phyloP scores from a whole-genome alignment of 2,888 invertebrate species.

The Athetis lepigone region DNA sequence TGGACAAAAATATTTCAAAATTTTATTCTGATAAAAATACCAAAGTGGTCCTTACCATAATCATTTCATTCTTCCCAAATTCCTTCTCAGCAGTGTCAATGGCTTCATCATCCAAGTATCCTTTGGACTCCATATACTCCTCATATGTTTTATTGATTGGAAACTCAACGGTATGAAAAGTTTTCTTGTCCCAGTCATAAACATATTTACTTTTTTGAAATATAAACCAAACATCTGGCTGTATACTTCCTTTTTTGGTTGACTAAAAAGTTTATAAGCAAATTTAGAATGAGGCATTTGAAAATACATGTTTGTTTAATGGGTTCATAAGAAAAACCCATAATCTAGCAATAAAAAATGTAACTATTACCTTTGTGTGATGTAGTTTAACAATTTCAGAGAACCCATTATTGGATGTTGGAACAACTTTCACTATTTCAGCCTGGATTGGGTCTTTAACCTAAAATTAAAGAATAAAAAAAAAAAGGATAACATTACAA shows the following conservation, averaged over 20 bases:
- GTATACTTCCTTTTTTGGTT: conserved; percentile 84
- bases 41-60: conserved; percentile 91
- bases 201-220: conserved; percentile 99
- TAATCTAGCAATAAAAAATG: background rate
- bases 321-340: background rate
- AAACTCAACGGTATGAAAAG: conserved; percentile 95
- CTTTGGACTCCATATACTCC: conserved; percentile 96
- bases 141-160: conserved; percentile 94
- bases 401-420: conserved; percentile 99
- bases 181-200: conserved; percentile 95
- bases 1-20: too few relatives aligned
- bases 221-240: conserved; percentile 95
- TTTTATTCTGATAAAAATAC: background rate
- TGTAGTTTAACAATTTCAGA: conserved; percentile 97
- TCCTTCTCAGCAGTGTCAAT: conserved; percentile 94
- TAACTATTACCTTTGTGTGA: conserved; percentile 89
- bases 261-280: conserved; percentile 67
- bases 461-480: conserved; percentile 84
- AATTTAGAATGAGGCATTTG: background rate
- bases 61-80: conserved; percentile 97
- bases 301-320: background rate
- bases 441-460: conserved; percentile 94
- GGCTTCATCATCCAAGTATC: conserved; percentile 95
- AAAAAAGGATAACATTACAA: conserved; percentile 8
- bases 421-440: conserved; percentile 97